These are phyloP conservation scores for Bryconaethiops microstoma DNA, from an alignment of 2,797 vertebrate species.

Conservation along the genomic window DNA sequence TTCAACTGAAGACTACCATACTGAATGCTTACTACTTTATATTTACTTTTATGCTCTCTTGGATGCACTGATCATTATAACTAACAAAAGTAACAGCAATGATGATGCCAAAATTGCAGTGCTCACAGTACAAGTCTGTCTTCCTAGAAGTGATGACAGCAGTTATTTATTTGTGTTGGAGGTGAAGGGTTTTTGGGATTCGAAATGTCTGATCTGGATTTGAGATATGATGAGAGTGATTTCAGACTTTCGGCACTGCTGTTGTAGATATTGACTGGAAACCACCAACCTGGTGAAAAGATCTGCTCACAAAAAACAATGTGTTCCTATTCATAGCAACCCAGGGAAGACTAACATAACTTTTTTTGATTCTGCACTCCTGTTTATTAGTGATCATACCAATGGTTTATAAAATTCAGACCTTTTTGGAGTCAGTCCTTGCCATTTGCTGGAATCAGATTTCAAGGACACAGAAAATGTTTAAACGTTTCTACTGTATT, in stretches of 20 bases:
- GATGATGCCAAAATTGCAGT: constrained; percentile 18
- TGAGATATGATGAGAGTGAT: not conserved
- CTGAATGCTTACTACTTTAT: constrained; percentile 33
- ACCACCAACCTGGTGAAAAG: constrained; percentile 37
- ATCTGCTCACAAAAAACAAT: constrained; percentile 20
- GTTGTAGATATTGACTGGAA: constrained; percentile 38
- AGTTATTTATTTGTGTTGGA: constrained; percentile 16
- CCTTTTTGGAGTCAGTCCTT: constrained; percentile 44
- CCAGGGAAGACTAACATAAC: constrained; percentile 43
- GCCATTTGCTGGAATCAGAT: constrained; percentile 51
- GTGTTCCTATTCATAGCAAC: constrained; percentile 39
- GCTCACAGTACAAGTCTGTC: not conserved
- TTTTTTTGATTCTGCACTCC: constrained; percentile 26
- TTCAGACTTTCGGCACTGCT: constrained; percentile 9
- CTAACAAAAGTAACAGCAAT: constrained; percentile 27
- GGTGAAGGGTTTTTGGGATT: constrained; percentile 15
- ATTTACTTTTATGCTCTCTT: constrained; percentile 4
- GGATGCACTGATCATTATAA: constrained; percentile 4
- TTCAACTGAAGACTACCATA: constrained; percentile 39
- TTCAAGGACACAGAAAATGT: constrained; percentile 53
- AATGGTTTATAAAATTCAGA: constrained; percentile 57
- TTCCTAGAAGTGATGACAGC: not conserved
- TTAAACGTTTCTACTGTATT: constrained; percentile 45
- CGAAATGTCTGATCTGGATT: constrained; percentile 3
- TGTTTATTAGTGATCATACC: constrained; percentile 35